Base-by-base conservation (phyloP, 53 echinoderm and acorn worm genomes). In the Arbacia lixula region DNA sequence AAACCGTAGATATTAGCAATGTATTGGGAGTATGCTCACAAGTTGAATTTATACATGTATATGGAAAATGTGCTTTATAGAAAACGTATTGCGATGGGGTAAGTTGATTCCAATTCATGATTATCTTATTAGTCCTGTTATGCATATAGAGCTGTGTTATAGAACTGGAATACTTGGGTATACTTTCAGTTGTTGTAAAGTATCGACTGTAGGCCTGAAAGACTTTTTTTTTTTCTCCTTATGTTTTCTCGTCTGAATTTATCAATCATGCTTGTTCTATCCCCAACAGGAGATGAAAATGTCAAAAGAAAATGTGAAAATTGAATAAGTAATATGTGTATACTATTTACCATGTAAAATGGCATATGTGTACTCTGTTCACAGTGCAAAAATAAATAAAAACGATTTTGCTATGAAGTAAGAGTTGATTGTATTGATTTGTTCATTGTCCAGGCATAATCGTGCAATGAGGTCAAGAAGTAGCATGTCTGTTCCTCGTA, bases 301-400 rank as follows among this genome's bases (percentile, higher is more conserved):
- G 65, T 81, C 62, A 81, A 81, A 52, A 81, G 46, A 63, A 81
- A 40, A 64, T 57, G 37, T 41, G 34, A 64, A 64, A 30, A 27
- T 31, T 63, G 41, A 81, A 81, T 78, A 60, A 58, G 78, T 78
- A 78, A 78, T 78, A 78, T 81, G 65, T 81, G 82, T 64, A 81
- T 64, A 81, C 82, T 81, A 81, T 81, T 81, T 81, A 81, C 82
- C 82, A 81, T 81, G 82, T 81, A 81, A 61, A 77, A 77, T 77
- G 82, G 82, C 82, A 81, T 78, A 81, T 81, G 82, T 81, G 82
- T 81, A 81, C 82, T 81, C 82, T 52, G 63, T 81, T 81, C 82
- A 81, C 82, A 81, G 82, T 81, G 82, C 82, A 64, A 81, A 78
- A 81, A 81, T 63, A 63, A 81, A 76, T 63, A 43, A 81, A 81